These are phyloP conservation scores for Schlechtendalia chinensis DNA, from an alignment of 1,140 invertebrate species.

Conservation along the genomic window DNA sequence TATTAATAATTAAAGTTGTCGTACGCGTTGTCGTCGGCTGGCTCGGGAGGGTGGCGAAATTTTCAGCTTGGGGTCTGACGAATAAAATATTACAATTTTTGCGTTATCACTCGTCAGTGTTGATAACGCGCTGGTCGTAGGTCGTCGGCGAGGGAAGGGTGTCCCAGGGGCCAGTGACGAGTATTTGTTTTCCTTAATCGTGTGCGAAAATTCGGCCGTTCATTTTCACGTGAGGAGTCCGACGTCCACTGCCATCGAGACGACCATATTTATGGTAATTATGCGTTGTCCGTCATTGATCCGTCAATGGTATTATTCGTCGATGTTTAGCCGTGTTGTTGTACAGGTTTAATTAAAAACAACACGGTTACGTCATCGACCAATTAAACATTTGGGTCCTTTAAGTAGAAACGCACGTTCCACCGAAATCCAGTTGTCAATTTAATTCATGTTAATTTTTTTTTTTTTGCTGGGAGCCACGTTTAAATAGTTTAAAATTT, in stretches of 20 bases:
- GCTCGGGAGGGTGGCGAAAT: not conserved
- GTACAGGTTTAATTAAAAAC: conserved; percentile 39
- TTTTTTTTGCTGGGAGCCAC: not conserved
- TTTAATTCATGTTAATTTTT: not conserved
- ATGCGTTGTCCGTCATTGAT: conserved; percentile 2
- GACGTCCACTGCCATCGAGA: conserved; percentile 4
- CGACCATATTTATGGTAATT: conserved; percentile 42
- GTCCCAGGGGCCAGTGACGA: conserved; percentile 49
- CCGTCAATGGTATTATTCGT: not conserved
- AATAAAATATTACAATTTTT: not conserved
- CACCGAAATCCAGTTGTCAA: not conserved
- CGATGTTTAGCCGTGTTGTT: not conserved
- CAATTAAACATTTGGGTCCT: not conserved
- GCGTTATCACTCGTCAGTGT: not conserved
- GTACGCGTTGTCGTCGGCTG: too few species aligned
- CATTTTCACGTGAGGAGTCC: conserved; percentile 28
- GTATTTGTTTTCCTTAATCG: conserved; percentile 39
- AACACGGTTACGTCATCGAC: conserved; percentile 35
- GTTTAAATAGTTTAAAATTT: not conserved
- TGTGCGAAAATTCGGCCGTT: conserved; percentile 34
- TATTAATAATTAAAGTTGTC: too few species aligned
- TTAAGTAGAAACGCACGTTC: conserved; percentile 23
- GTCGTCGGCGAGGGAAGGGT: conserved; percentile 26
- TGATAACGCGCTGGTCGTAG: conserved; percentile 34
- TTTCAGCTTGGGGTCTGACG: not conserved